These are phyloP conservation scores for Tortrix viridana DNA, from an alignment of 2,888 invertebrate genomes.

Conservation along the genomic window DNA sequence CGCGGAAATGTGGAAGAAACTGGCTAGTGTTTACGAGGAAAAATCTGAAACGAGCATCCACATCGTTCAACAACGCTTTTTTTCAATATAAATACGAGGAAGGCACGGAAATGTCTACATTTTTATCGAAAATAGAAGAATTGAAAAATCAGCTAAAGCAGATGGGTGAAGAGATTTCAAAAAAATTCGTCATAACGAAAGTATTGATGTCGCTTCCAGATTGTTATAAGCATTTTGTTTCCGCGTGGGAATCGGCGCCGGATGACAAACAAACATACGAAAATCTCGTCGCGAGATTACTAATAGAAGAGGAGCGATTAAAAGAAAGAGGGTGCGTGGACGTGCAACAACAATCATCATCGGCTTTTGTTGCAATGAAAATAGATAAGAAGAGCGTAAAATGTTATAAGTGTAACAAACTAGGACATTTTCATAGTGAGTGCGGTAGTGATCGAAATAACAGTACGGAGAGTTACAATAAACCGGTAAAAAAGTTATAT, in stretches of 20 bases:
- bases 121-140: conserved; percentile 49
- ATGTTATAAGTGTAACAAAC: conserved; percentile 27
- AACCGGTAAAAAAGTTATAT: conserved; percentile 26
- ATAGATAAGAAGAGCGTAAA: conserved; percentile 8
- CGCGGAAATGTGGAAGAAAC: no score
- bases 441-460: conserved; percentile 24
- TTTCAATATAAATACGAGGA: conserved; percentile 48
- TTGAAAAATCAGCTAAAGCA: conserved; percentile 45
- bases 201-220: conserved; percentile 52
- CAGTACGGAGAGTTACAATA: not conserved
- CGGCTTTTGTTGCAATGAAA: conserved; percentile 18
- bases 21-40: no score
- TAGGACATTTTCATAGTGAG: conserved; percentile 25
- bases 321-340: conserved; percentile 42
- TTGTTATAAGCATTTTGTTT: conserved; percentile 53
- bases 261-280: not conserved
- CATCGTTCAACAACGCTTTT: no score
- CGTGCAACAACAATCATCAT: not conserved
- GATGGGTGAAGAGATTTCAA: conserved; percentile 45
- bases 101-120: conserved; percentile 44
- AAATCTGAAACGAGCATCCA: no score
- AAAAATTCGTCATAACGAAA: conserved; percentile 51
- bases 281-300: conserved; percentile 42
- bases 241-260: conserved; percentile 44
- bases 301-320: conserved; percentile 45